These are phyloP conservation scores for Drosophila navojoa DNA, from an alignment of 1,140 invertebrate genomes.

Conservation along the genomic window DNA sequence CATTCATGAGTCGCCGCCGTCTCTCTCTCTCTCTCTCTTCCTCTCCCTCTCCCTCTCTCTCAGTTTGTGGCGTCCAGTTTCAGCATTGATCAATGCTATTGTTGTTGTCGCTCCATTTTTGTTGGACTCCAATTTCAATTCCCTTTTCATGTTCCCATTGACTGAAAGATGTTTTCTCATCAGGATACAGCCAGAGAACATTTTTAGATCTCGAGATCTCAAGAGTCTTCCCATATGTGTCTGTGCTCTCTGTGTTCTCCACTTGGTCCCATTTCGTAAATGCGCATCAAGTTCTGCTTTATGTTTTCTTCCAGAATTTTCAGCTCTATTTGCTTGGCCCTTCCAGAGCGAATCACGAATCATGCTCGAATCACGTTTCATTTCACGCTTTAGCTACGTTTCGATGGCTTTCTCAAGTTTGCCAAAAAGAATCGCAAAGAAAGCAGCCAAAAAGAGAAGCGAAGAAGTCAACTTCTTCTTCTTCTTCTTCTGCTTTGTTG, in stretches of 20 bases:
- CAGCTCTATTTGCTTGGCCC: not conserved
- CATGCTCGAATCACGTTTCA: not conserved
- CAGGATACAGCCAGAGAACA: too few species aligned
- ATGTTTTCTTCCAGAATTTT: not conserved
- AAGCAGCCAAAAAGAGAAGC: not conserved
- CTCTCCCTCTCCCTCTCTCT: conserved; percentile 5
- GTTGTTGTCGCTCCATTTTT: conserved; percentile 47
- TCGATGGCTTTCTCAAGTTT: not conserved
- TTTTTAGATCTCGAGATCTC: too few species aligned
- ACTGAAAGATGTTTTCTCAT: too few species aligned
- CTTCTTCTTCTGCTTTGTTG: too few species aligned
- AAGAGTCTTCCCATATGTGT: too few species aligned
- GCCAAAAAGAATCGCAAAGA: not conserved
- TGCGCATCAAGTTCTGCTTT: not conserved
- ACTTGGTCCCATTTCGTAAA: too few species aligned
- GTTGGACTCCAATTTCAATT: conserved; percentile 9
- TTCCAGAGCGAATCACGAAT: not conserved
- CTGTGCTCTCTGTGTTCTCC: too few species aligned
- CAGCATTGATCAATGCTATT: conserved; percentile 20
- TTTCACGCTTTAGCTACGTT: not conserved
- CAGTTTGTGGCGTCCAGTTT: conserved; percentile 32
- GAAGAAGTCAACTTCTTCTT: too few species aligned
- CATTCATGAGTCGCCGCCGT: too few species aligned
- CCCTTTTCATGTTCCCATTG: conserved; percentile 10
- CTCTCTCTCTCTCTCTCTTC: not conserved